phyloP scores from a whole-genome alignment of 2,888 invertebrate genomes.

The Cataglyphis albicans region DNA sequence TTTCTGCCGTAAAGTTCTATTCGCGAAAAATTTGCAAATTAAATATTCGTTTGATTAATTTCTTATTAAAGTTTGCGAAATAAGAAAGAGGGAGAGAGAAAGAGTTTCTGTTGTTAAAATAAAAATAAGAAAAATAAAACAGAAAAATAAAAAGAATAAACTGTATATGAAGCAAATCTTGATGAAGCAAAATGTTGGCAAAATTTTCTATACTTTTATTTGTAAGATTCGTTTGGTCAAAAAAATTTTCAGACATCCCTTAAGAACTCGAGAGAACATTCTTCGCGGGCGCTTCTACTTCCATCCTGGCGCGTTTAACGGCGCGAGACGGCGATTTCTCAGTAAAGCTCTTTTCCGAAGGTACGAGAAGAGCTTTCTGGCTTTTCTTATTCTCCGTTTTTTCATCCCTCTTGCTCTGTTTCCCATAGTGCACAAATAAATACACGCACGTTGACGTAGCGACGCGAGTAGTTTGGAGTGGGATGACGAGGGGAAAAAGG shows the following conservation, averaged over 20 bases:
- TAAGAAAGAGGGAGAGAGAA: not conserved
- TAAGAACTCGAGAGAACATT: not conserved
- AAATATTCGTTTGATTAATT: not conserved
- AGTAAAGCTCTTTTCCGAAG: slow-evolving; percentile 57
- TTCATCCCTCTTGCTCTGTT: slow-evolving; percentile 7
- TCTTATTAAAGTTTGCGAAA: not conserved
- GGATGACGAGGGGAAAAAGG: not conserved
- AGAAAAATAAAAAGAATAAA: not conserved
- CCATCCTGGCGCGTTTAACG: slow-evolving; percentile 57
- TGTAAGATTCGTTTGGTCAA: not conserved
- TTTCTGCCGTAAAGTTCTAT: not conserved
- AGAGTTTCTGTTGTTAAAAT: not conserved
- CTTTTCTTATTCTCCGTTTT: slow-evolving; percentile 10
- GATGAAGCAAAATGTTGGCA: not conserved
- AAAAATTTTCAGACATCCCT: slow-evolving; percentile 12
- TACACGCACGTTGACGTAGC: slow-evolving; percentile 42
- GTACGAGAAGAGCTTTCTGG: slow-evolving; percentile 48
- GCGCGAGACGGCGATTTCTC: slow-evolving; percentile 62
- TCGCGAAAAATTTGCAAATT: not conserved
- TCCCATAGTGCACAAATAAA: slow-evolving; percentile 52
- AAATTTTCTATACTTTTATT: not conserved
- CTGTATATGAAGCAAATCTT: not conserved
- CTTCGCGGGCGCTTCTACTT: slow-evolving; percentile 11
- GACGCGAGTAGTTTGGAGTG: not conserved
- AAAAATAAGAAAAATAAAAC: too few relatives aligned